Evolutionary conservation across 1,140 invertebrate genomes (phyloP).

Genomic region (Pseudomyrmex sp.): DNA sequence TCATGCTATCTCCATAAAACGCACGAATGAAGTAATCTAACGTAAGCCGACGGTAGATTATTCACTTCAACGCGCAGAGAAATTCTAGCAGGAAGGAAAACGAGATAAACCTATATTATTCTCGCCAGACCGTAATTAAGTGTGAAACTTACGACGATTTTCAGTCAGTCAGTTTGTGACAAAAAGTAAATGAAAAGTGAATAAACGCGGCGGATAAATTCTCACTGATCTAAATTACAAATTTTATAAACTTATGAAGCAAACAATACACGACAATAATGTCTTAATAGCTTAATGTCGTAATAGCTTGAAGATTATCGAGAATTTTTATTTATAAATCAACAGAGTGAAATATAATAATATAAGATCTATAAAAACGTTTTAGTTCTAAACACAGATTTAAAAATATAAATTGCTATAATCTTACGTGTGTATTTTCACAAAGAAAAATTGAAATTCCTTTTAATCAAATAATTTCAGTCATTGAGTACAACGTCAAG

Average conservation of each 20-base stretch:
- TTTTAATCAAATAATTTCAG: constrained; percentile 15
- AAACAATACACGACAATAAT: background rate
- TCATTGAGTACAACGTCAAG: background rate
- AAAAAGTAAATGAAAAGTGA: constrained; percentile 20
- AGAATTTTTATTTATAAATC: background rate
- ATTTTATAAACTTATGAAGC: background rate
- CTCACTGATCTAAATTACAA: background rate
- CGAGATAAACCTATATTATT: constrained; percentile 50
- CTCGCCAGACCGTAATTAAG: constrained; percentile 47
- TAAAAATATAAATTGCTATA: background rate
- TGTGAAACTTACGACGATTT: constrained; percentile 37
- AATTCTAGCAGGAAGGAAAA: constrained; percentile 34
- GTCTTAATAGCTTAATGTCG: no score
- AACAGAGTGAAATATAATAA: background rate
- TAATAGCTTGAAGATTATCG: background rate
- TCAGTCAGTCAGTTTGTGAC: background rate
- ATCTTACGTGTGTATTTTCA: background rate
- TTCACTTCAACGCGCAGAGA: constrained; percentile 16
- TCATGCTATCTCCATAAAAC: constrained; percentile 41
- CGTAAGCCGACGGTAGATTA: constrained; percentile 47
- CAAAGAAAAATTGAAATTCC: background rate
- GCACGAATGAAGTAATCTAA: constrained; percentile 48
- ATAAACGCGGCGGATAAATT: constrained; percentile 2
- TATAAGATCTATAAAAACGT: background rate
- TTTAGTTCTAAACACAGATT: no score